Evolutionary conservation across 2,797 vertebrate genomes (phyloP), one percentile per base, ranked within the genome.

Genomic region (Aphelocoma californica): DNA sequence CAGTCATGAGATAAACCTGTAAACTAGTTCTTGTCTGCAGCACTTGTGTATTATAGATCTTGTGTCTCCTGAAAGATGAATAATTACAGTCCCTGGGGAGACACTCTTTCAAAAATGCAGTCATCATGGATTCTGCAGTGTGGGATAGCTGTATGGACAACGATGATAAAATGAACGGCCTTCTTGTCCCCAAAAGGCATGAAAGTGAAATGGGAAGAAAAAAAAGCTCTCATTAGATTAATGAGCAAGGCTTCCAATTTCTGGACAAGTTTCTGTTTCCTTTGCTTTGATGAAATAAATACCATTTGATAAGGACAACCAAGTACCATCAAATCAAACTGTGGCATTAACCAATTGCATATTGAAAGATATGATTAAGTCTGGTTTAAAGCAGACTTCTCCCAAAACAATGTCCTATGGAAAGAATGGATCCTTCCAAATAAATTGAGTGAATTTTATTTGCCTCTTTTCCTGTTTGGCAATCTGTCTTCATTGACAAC

Each of bases 1-100:
- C 77, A 58, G 90, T 94, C 90, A 94, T 87, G 96, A 97, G 95
- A 97, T 98, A 98, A 98, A 97, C 96, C 96, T 96, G 94, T 97
- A 97, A 98, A 97, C 94, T 96, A 90, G 84, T 95, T 97, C 96
- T 92, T 97, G 93, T 97, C 96, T 97, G 84, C 81, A 94, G 83
- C 93, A 93, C 60, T 98, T 96, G 97, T 96, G 94, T 91, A 78
- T 97, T 98, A 97, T 95, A 97, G 96, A 98, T 97, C 96, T 96
- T 96, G 90, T 94, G 96, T 96, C 93, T 97, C 94, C 94, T 96
- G 96, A 97, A 98, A 97, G 94, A 98, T 98, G 97, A 97, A 97
- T 97, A 97, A 98, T 97, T 96, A 88, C 48, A 92, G 94, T 95
- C 96, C 95, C 96, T 85, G 80, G 93, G 93, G 97, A 97, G 48